Evolutionary conservation across 2,888 invertebrate genomes (phyloP), one percentile per base, ranked within the genome.

Genomic region (Pristionchus arcanus): DNA sequence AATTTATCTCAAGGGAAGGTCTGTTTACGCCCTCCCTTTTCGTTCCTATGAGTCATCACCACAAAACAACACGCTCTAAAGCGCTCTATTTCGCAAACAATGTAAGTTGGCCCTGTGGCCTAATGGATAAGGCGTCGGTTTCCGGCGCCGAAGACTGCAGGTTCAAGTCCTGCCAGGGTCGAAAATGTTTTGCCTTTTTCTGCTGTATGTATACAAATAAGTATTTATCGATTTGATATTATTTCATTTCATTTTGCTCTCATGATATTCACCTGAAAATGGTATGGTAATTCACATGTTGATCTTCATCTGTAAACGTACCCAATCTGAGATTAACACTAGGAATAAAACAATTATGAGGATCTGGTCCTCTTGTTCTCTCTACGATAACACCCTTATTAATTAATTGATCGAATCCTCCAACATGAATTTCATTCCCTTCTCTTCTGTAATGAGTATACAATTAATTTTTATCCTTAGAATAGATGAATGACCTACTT

Each of bases 371-470:
- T 89, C 84, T 93, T 91, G 28, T 94, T 91, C 0, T 91, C 90
- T 66, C 93, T 92, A 74, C 92, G 93, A 90, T n/a, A 19, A 87
- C 68, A 53, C 55, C 77, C 59, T 96, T 96, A 93, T 96, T 95
- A 96, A 96, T 96, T 31, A 97, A 95, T 37, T 96, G 94, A 94
- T 97, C 97, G 95, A 96, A 96, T 3, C 96, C 96, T 25, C 97
- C 97, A 25, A 97, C 95, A 90, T 96, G 95, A 88, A 95, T 96
- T 93, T 97, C 97, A 84, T 95, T 95, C 2, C 96, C 96, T 9
- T 96, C 96, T 90, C 96, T 95, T 90, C 96, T 96, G 91, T 37
- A 91, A 84, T 37, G n/a, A 16, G n/a, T n/a, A 49, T 7, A 49
- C 42, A 49, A 49, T 49, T 9, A 49, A 74, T 42, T 68, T 13